Base-by-base conservation (phyloP, 2,113 vertebrate genomes). In the Peromyscus polionotus region DNA sequence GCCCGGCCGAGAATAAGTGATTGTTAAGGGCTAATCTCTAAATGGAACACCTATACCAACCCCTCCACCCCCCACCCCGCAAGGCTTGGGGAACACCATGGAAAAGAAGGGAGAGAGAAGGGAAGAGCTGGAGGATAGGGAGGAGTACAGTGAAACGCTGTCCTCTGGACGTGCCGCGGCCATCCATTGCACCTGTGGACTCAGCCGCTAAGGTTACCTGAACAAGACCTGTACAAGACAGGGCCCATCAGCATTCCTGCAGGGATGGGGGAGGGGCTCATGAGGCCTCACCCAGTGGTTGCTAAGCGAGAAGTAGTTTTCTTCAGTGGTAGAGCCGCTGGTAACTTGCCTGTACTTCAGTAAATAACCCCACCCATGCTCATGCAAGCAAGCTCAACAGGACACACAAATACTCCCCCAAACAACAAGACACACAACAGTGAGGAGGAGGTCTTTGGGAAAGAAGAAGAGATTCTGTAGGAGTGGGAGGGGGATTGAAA, bases 131-230 rank as follows among this genome's bases (percentile, higher is more conserved):
- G 42, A 45, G 42, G 24, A 28, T 31, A 13, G 45, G 24, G 26
- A 77, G 13, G 45, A 77, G 45, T 48, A 12, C 26, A 28, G 26
- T 77, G 42, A 77, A 28, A 48, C 1, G 24, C 73, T 42, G 20
- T 19, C 33, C 13, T 73, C 70, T 1, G 70, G 70, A n/a, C 26
- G 11, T 42, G 7, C 26, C 6, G 3, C 5, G 75, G 26, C 45
- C 70, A 20, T 4, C 1, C 73, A 31, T 7, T 16, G 42, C 12
- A 16, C 28, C 31, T 0, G 9, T 11, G 1, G 48, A 48, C 13
- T 77, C 75, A 48, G 75, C 3, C 0, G 75, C 42, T 77, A 48
- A 45, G 75, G 75, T 77, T 48, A 28, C 26, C 45, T 48, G 42
- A 28, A 48, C 2, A 77, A 48, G 45, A 77, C 42, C 75, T 76